Conservation (phyloP, 1,140 invertebrate genomes). For the Drosophila pectinifera region DNA sequence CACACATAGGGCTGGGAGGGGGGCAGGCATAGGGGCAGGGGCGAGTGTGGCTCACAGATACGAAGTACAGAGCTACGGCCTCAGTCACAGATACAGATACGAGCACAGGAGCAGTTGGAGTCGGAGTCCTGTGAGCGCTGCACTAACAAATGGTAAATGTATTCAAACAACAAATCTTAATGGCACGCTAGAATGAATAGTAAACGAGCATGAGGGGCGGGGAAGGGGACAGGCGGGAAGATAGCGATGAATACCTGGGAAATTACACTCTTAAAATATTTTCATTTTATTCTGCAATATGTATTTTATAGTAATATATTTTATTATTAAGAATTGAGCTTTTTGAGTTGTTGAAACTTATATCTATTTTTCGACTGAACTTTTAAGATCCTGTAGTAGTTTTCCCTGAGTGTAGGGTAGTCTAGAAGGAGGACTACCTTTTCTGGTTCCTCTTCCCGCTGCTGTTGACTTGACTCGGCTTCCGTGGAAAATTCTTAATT, state of each 20-base stretch:
- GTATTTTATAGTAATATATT: no score
- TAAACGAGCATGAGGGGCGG: slow-evolving; percentile 64
- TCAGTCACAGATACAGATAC: slow-evolving; percentile 19
- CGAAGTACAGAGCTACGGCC: slow-evolving; percentile 15
- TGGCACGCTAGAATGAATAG: slow-evolving; percentile 83
- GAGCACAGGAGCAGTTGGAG: slow-evolving; percentile 1
- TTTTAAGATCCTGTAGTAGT: neutral
- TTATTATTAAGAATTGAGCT: no score
- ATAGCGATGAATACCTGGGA: slow-evolving; percentile 42
- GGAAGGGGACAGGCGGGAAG: slow-evolving; percentile 35
- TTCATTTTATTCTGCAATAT: neutral
- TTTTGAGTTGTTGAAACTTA: no score
- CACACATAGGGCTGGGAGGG: slow-evolving; percentile 40
- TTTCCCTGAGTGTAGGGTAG: slow-evolving; percentile 4
- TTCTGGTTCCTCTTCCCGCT: neutral
- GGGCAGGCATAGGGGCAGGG: neutral
- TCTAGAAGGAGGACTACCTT: slow-evolving; percentile 19
- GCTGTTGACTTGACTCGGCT: slow-evolving; percentile 78
- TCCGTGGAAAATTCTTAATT: slow-evolving; percentile 83
- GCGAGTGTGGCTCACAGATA: slow-evolving; percentile 10
- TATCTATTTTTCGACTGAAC: neutral
- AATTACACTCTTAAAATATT: slow-evolving; percentile 19
- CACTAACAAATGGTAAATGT: slow-evolving; percentile 83
- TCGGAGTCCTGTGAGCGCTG: slow-evolving; percentile 45
- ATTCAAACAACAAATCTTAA: slow-evolving; percentile 84